Base-by-base conservation (phyloP, 2,888 invertebrate species). In the Drosophila silvestris region DNA sequence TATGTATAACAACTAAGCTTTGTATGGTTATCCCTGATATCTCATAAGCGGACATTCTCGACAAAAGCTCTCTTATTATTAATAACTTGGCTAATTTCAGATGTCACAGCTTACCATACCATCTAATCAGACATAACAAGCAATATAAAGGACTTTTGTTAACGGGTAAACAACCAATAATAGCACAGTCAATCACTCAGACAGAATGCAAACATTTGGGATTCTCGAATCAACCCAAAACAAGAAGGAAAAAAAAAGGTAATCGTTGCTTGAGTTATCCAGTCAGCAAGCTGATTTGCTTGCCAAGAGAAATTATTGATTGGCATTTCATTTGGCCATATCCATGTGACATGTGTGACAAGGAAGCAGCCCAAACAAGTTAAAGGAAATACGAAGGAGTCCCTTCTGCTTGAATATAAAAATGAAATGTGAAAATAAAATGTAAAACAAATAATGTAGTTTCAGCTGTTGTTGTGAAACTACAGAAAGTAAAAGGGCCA, bases 391-490 rank as follows among this genome's bases (percentile, higher is more conserved):
- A 68, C 76, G 53, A 41, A 62, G 67, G 50, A 51, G 51, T 61
- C 61, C 61, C 47, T 57, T 70, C 50, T 54, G 65, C 19, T 47
- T 60, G 44, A 57, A 44, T 56, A 53, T 57, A 51, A 70, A 61
- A 59, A 53, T 41, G 52, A 52, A 62, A 60, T 61, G 57, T 30
- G 57, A 57, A 57, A 39, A 57, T n/a, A 57, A 57, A 57, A 57
- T 63, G 70, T 59, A 58, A 71, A 74, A 70, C 73, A 65, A 64
- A 53, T 64, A 79, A 73, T 71, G 56, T 74, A 77, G 77, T 82
- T 82, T 80, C 69, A 84, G 82, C 80, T 89, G 44, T 80, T 91
- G 89, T 74, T 86, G 81, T 77, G 77, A 80, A 79, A 83, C 83
- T 60, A 63, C 60, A 57, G 28, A 28, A 77, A 62, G 54, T 47